Conservation (phyloP, 2,113 vertebrate genomes). For the Peucedramus taeniatus region DNA sequence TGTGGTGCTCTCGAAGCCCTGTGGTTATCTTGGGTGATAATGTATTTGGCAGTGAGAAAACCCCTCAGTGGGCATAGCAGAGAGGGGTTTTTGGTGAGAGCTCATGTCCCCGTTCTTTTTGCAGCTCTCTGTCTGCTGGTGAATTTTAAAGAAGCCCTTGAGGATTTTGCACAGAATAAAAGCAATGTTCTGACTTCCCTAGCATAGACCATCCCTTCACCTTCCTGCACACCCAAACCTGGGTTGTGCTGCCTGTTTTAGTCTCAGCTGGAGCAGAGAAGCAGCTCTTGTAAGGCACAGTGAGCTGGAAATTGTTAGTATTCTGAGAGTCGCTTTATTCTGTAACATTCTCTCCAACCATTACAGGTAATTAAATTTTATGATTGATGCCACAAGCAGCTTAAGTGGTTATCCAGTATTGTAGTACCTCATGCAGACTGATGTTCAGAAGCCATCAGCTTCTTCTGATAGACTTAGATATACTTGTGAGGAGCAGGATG, state of each 20-base stretch:
- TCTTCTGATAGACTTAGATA: neutral
- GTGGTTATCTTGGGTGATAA: neutral
- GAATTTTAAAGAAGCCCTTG: constrained; percentile 21
- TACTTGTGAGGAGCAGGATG: neutral
- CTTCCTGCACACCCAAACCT: neutral
- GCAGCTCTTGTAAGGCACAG: neutral
- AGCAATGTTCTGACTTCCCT: neutral
- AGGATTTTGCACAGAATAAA: constrained; percentile 28
- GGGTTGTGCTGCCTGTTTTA: neutral
- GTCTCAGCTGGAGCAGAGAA: neutral
- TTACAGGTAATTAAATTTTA: neutral
- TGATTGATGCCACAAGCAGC: neutral
- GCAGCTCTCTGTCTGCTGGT: neutral
- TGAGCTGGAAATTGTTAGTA: neutral
- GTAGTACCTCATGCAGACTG: neutral
- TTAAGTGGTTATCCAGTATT: neutral
- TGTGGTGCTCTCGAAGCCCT: neutral
- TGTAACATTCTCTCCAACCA: neutral
- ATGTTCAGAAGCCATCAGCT: neutral
- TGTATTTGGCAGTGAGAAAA: neutral
- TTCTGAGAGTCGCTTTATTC: neutral
- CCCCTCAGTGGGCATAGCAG: neutral
- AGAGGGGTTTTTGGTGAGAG: neutral
- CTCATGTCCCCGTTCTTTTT: neutral
- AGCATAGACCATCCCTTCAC: neutral